Percentiles rank a stretch among this genome's conserved stretches.
phyloP scores from a whole-genome alignment of 2,888 invertebrate genomes.

The Chloromyia formosa region DNA sequence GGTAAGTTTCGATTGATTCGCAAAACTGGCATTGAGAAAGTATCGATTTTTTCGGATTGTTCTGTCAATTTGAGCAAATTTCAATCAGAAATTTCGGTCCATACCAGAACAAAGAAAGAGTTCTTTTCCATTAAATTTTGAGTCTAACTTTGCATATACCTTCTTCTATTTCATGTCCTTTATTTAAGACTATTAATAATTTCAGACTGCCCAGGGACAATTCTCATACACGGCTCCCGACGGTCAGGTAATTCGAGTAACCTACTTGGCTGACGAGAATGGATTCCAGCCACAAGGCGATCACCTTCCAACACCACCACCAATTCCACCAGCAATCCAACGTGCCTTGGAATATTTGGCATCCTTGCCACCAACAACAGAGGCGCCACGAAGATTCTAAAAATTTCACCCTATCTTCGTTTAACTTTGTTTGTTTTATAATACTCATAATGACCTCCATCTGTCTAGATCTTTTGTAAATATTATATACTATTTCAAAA shows the following conservation, averaged over 20 bases:
- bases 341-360: constrained; percentile 73
- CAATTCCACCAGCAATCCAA: constrained; percentile 75
- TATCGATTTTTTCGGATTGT: no score
- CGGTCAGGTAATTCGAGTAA: constrained; percentile 68
- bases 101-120: no score
- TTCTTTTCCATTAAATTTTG: no score
- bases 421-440: background rate
- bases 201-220: constrained; percentile 69
- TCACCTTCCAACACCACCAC: constrained; percentile 68
- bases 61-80: no score
- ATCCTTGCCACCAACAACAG: constrained; percentile 67
- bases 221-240: constrained; percentile 73
- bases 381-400: constrained; percentile 42
- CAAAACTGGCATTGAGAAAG: no score
- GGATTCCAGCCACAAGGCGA: constrained; percentile 71
- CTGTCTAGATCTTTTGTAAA: no score
- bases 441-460: no score
- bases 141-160: no score
- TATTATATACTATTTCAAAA: no score
- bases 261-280: constrained; percentile 75
- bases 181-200: no score
- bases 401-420: no score
- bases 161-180: no score
- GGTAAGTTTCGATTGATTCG: constrained; percentile 44
- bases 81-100: background rate